These are phyloP conservation scores for Acropora tenuis DNA, from an alignment of 64 coral and sea anemone species.

Conservation along the genomic window DNA sequence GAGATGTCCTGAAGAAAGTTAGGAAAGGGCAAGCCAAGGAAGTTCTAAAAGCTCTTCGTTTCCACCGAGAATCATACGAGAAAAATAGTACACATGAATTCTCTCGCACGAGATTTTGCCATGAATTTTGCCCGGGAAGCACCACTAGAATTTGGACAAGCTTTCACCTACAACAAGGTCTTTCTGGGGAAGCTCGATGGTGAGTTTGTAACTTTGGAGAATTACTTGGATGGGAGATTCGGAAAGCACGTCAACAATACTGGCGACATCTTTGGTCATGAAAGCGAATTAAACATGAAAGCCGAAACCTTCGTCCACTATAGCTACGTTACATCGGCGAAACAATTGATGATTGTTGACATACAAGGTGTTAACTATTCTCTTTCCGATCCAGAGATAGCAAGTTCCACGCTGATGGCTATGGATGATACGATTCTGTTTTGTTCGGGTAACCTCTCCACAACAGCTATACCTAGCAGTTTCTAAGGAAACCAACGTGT, in stretches of 20 bases:
- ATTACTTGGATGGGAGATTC: slow-evolving; percentile 60
- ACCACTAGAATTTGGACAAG: slow-evolving; percentile 56
- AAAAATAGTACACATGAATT: background rate
- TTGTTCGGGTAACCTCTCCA: too few relatives aligned
- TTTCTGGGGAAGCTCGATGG: slow-evolving; percentile 64
- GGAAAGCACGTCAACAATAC: slow-evolving; percentile 71
- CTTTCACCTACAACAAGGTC: slow-evolving; percentile 75
- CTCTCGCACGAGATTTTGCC: background rate
- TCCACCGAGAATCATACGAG: background rate
- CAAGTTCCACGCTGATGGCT: slow-evolving; percentile 10
- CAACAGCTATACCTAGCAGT: too few relatives aligned
- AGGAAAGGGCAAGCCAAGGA: background rate
- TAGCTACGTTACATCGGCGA: slow-evolving; percentile 50
- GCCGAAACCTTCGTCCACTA: slow-evolving; percentile 73
- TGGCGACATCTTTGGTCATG: slow-evolving; percentile 53
- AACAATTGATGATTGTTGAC: slow-evolving; percentile 25
- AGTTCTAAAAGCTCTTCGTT: background rate
- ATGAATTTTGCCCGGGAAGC: background rate
- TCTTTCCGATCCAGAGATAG: slow-evolving; percentile 77
- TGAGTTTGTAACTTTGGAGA: slow-evolving; percentile 67
- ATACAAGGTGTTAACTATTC: slow-evolving; percentile 58
- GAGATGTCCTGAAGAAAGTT: background rate
- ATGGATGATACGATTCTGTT: too few relatives aligned
- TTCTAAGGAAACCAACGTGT: too few relatives aligned
- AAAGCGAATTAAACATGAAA: slow-evolving; percentile 48